Evolutionary conservation across 2,113 vertebrate genomes (phyloP).

Genomic region (Kryptolebias marmoratus): DNA sequence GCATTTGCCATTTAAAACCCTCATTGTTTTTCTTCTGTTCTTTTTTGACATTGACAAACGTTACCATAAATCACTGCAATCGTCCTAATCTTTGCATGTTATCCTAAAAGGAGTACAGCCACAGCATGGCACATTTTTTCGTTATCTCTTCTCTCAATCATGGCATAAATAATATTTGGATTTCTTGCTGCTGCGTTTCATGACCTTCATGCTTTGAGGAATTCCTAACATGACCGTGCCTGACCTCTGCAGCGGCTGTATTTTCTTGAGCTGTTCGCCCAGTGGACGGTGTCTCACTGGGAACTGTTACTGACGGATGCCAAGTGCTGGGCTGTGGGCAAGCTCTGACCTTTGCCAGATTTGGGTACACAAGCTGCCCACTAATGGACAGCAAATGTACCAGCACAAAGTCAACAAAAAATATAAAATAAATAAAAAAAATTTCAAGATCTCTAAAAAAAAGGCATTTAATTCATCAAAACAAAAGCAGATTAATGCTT

Average conservation of each 20-base stretch:
- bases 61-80: conserved; percentile 69
- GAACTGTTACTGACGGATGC: conserved; percentile 93
- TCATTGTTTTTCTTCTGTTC: conserved; percentile 35
- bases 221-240: conserved; percentile 87
- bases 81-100: conserved; percentile 69
- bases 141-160: conserved; percentile 55
- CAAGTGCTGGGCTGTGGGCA: conserved; percentile 85
- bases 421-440: conserved; percentile 45
- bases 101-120: conserved; percentile 70
- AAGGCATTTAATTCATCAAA: conserved; percentile 59
- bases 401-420: conserved; percentile 39
- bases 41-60: conserved; percentile 60
- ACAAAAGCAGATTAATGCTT: conserved; percentile 86
- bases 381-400: conserved; percentile 66
- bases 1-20: conserved; percentile 61
- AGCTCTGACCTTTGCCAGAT: conserved; percentile 88
- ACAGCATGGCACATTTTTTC: conserved; percentile 79
- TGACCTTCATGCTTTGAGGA: conserved; percentile 87
- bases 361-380: conserved; percentile 81
- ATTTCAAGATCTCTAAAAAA: conserved; percentile 11
- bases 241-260: conserved; percentile 85
- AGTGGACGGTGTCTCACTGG: conserved; percentile 84
- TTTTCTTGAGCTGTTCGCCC: conserved; percentile 85
- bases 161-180: conserved; percentile 84
- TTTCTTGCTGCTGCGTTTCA: conserved; percentile 84